phyloP scores from a whole-genome alignment of 2,113 vertebrate genomes.

The Pollachius pollachius region DNA sequence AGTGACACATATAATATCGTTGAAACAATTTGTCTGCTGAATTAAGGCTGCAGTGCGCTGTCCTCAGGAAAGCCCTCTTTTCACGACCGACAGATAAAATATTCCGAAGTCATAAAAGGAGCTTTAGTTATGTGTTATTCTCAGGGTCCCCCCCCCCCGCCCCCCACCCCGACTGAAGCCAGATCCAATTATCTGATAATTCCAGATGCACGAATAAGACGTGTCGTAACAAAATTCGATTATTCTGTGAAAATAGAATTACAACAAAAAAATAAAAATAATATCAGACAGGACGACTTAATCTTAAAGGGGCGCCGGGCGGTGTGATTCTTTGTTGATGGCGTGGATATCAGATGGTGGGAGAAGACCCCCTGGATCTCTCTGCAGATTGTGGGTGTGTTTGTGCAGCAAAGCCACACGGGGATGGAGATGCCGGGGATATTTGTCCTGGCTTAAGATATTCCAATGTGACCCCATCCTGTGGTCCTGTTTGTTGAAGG shows the following conservation, averaged over 20 bases:
- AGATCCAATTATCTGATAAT: conserved; percentile 66
- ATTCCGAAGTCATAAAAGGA: conserved; percentile 27
- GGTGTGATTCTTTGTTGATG: conserved; percentile 3
- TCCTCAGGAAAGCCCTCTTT: neutral
- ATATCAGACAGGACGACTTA: neutral
- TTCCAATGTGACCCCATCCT: neutral
- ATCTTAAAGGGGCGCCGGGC: conserved; percentile 15
- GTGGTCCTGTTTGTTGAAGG: conserved; percentile 15
- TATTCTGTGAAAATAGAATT: conserved; percentile 26
- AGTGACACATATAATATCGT: neutral
- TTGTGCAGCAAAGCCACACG: conserved; percentile 23
- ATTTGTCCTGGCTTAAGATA: conserved; percentile 24
- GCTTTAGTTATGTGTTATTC: conserved; percentile 22
- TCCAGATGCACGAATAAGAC: conserved; percentile 35
- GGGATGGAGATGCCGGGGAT: conserved; percentile 28
- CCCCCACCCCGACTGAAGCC: conserved; percentile 22
- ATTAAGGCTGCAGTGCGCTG: neutral
- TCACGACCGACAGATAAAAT: neutral
- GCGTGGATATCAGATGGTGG: neutral
- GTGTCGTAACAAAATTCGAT: conserved; percentile 38
- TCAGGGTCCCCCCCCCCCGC: conserved; percentile 11
- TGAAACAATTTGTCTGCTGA: conserved; percentile 1
- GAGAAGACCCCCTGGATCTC: neutral
- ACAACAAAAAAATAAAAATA: conserved; percentile 10
- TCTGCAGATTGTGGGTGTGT: conserved; percentile 6